These are phyloP conservation scores for Xylota segnis DNA, from an alignment of 2,888 invertebrate genomes.

Conservation along the genomic window DNA sequence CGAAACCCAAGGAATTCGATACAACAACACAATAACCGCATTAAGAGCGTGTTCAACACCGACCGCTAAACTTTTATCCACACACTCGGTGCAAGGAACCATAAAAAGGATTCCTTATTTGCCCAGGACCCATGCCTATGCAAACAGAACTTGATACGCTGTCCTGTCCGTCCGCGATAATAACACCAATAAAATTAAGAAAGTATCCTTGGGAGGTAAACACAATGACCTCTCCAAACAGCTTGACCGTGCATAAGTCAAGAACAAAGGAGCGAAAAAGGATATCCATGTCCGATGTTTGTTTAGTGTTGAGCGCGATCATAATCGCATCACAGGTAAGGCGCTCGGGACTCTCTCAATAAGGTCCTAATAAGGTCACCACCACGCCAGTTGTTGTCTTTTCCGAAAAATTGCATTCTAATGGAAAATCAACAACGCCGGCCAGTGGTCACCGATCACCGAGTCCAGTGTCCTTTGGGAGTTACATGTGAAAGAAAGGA, in stretches of 20 bases:
- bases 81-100: conserved; percentile 54
- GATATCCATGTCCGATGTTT: conserved; percentile 62
- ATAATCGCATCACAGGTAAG: conserved; percentile 70
- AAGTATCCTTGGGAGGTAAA: conserved; percentile 18
- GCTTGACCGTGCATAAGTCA: conserved; percentile 75
- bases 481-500: conserved; percentile 33
- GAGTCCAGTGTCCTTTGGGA: conserved; percentile 53
- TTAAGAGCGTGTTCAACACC: conserved; percentile 20
- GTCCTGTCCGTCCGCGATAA: conserved; percentile 16
- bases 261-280: conserved; percentile 65
- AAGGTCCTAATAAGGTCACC: conserved; percentile 73
- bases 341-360: conserved; percentile 65
- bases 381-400: conserved; percentile 47
- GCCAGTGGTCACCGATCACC: conserved; percentile 57
- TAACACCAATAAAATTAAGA: conserved; percentile 57
- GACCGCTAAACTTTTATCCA: conserved; percentile 40
- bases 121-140: conserved; percentile 55
- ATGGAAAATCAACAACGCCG: conserved; percentile 52
- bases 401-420: conserved; percentile 74
- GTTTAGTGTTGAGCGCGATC: conserved; percentile 71
- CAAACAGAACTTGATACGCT: conserved; percentile 70
- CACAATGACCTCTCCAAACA: conserved; percentile 57
- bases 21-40: conserved; percentile 72
- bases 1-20: conserved; percentile 48
- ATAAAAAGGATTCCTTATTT: conserved; percentile 70